These are phyloP conservation scores for Parotia lawesii DNA, from an alignment of 2,113 vertebrate species.

Conservation along the genomic window DNA sequence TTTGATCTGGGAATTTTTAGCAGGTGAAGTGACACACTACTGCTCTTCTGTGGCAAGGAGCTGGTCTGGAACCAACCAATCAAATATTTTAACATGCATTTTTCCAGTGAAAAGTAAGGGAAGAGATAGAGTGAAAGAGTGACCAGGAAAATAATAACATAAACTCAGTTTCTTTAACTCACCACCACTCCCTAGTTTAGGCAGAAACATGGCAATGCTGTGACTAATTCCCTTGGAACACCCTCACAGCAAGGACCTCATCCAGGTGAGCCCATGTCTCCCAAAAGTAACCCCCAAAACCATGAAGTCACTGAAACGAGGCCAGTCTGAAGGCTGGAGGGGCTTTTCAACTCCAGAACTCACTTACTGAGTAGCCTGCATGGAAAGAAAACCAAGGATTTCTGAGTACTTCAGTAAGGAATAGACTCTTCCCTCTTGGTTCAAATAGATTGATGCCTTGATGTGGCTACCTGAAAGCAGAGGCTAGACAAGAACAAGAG, in stretches of 20 bases:
- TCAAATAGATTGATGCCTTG: neutral
- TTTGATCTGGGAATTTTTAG: neutral
- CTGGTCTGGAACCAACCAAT: neutral
- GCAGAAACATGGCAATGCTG: neutral
- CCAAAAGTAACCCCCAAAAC: neutral
- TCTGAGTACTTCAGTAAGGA: neutral
- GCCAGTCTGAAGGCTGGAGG: neutral
- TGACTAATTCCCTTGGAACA: neutral
- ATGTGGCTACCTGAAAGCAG: too few species aligned
- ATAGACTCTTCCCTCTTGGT: neutral
- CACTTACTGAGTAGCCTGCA: neutral
- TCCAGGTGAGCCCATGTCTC: rapidly evolving
- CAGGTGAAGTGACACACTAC: neutral
- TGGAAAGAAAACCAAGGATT: neutral
- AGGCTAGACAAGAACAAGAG: too few species aligned
- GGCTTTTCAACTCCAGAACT: neutral
- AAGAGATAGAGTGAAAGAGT: neutral
- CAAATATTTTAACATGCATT: neutral
- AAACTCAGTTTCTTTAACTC: neutral
- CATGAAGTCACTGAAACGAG: neutral
- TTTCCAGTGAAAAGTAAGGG: neutral
- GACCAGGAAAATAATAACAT: neutral
- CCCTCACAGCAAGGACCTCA: neutral
- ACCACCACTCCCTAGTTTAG: neutral
- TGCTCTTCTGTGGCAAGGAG: neutral